These are phyloP conservation scores for Megastigmus dorsalis DNA, from an alignment of 2,888 invertebrate species.

Conservation along the genomic window DNA sequence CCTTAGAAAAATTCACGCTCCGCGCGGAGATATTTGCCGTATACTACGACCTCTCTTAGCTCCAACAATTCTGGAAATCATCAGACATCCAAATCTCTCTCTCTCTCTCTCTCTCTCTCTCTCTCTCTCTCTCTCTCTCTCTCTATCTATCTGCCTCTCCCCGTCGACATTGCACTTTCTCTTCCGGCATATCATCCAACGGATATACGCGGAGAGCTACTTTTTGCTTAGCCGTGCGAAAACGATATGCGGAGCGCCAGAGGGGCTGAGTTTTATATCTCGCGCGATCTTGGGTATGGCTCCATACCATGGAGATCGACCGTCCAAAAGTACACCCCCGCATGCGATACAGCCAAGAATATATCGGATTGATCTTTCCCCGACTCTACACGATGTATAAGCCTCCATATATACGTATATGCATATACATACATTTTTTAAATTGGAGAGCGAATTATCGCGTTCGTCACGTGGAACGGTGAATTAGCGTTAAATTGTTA, in stretches of 20 bases:
- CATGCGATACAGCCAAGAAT: too few species aligned
- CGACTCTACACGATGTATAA: too few species aligned
- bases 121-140: not conserved
- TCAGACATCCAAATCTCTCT: constrained; percentile 7
- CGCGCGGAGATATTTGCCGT: constrained; percentile 4
- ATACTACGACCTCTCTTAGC: too few species aligned
- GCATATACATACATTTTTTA: too few species aligned
- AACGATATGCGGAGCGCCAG: constrained; percentile 15
- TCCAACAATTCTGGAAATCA: constrained; percentile 23
- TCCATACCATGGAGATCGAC: too few species aligned
- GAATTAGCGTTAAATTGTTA: too few species aligned
- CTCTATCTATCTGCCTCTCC: not conserved
- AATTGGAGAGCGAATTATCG: too few species aligned
- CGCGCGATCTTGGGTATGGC: too few species aligned
- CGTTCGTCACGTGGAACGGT: too few species aligned
- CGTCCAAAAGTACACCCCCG: too few species aligned
- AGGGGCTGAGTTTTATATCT: constrained; percentile 18
- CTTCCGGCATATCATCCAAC: not conserved
- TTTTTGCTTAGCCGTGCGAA: constrained; percentile 35
- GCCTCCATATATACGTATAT: too few species aligned
- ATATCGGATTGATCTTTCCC: too few species aligned
- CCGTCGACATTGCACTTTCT: not conserved
- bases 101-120: not conserved
- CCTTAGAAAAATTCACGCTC: constrained; percentile 8
- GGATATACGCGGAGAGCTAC: not conserved